Conservation (phyloP, 2,113 vertebrate genomes). For the Syrrhaptes paradoxus region DNA sequence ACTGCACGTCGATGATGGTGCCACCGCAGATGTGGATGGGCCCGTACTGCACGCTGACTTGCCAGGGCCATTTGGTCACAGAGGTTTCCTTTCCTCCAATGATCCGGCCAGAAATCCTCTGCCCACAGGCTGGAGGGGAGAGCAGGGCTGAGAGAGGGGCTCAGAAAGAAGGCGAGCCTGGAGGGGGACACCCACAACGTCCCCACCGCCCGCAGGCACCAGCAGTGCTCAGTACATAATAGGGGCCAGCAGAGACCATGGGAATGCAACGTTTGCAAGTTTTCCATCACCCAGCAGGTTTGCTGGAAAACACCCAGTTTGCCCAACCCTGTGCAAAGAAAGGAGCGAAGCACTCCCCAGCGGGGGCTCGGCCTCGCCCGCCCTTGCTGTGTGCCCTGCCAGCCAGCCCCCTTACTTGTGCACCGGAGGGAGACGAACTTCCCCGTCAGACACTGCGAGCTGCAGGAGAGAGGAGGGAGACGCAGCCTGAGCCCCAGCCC, state of each 20-base stretch:
- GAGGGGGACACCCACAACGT: fast-evolving
- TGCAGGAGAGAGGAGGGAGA: neutral
- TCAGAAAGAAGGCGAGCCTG: fast-evolving
- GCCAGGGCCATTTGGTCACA: conserved; percentile 89
- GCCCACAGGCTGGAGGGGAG: conserved; percentile 84
- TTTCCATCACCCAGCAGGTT: neutral
- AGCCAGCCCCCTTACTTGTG: conserved; percentile 73
- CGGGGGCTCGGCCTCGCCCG: neutral
- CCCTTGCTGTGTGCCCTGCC: fast-evolving
- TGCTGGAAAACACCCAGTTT: fast-evolving
- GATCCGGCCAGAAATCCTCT: conserved; percentile 78
- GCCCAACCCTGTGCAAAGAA: neutral
- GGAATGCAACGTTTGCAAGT: fast-evolving
- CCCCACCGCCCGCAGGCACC: neutral
- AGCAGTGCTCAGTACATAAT: fast-evolving
- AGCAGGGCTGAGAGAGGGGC: neutral
- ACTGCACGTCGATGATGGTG: conserved; percentile 83
- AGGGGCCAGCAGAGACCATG: fast-evolving
- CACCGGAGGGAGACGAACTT: conserved; percentile 75
- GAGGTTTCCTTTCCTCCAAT: conserved; percentile 82
- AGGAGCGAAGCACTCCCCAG: neutral
- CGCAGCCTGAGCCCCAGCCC: neutral
- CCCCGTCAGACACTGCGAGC: conserved; percentile 69
- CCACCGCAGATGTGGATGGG: conserved; percentile 85
- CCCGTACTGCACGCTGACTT: conserved; percentile 84